Conservation (phyloP, 2,113 vertebrate genomes). For the Grammomys dolichurus region DNA sequence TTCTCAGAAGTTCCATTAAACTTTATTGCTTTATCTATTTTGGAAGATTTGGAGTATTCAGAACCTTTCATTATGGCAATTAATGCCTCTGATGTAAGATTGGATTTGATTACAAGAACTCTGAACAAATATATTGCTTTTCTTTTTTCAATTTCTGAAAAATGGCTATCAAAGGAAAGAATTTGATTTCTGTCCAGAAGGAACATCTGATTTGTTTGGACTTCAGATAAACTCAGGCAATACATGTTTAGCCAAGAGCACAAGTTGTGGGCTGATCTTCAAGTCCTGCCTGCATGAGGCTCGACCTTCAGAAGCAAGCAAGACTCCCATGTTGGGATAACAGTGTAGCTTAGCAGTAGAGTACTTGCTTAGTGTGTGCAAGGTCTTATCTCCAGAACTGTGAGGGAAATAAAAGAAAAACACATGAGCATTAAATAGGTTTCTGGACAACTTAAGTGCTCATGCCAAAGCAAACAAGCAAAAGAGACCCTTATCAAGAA, state of each 20-base stretch:
- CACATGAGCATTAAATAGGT: not conserved
- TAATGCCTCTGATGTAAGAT: slow-evolving; percentile 62
- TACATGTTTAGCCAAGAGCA: slow-evolving; percentile 68
- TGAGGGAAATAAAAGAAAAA: not conserved
- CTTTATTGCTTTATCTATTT: slow-evolving; percentile 68
- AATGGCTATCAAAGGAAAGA: slow-evolving; percentile 75
- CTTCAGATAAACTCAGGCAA: slow-evolving; percentile 74
- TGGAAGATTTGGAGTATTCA: slow-evolving; percentile 67
- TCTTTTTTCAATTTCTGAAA: slow-evolving; percentile 64
- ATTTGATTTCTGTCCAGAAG: slow-evolving; percentile 74
- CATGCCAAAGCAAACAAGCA: not conserved
- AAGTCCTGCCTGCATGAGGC: not conserved
- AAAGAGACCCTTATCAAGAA: slow-evolving; percentile 1
- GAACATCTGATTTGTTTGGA: slow-evolving; percentile 78
- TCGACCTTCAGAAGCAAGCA: slow-evolving; percentile 25
- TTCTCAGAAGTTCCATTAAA: slow-evolving; percentile 57
- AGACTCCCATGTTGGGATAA: not conserved
- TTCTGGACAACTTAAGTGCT: slow-evolving; percentile 39
- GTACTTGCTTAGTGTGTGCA: not conserved
- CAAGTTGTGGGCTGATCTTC: slow-evolving; percentile 45
- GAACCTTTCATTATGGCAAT: slow-evolving; percentile 63
- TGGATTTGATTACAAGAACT: slow-evolving; percentile 66
- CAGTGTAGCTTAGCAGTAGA: not conserved
- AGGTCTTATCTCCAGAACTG: not conserved
- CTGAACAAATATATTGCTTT: slow-evolving; percentile 58